Base-by-base conservation (phyloP, 2,113 vertebrate genomes). In the Melanostigma gelatinosum region DNA sequence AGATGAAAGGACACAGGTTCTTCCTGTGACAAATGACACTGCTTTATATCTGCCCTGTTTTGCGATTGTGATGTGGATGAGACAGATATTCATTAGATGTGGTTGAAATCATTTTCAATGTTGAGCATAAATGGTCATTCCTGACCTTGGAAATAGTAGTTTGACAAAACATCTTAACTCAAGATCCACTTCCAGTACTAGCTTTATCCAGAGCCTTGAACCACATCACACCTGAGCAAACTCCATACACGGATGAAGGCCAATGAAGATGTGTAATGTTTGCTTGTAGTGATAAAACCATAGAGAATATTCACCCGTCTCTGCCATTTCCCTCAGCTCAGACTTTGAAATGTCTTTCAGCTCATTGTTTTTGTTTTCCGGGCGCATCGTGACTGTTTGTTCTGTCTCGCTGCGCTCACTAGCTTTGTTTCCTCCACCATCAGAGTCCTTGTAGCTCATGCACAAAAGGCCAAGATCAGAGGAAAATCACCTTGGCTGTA, bases 11-110 rank as follows among this genome's bases (percentile, higher is more conserved):
- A 77, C 27, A 52, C 18, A 32, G n/a, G 52, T 72, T 71, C 40
- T 86, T 82, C 75, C 81, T 87, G 84, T 82, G 52, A 69, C 66
- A 88, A 77, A 64, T 77, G 34, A 78, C 60, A 75, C 79, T 1
- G 48, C 66, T 64, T 4, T 15, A 2, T 60, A 38, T 61, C 54
- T 68, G 32, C 22, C 22, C 57, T 65, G 54, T 38, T 76, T 62
- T 36, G 4, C 60, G 8, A 68, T 32, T 74, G 8, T 50, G 48
- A 68, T 46, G 50, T 32, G n/a, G 38, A 34, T 58, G n/a, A 18
- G 44, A 67, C 34, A 22, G 7, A 24, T 61, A 3, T 29, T 16
- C 12, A 38, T 55, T n/a, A 10, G 12, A 34, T 36, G 60, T 36
- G 8, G 16, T 1, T 34, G 16, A 32, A 54, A 44, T 36, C 0